Conservation (phyloP, 2,888 invertebrate genomes). For the Hecatera dysodea region DNA sequence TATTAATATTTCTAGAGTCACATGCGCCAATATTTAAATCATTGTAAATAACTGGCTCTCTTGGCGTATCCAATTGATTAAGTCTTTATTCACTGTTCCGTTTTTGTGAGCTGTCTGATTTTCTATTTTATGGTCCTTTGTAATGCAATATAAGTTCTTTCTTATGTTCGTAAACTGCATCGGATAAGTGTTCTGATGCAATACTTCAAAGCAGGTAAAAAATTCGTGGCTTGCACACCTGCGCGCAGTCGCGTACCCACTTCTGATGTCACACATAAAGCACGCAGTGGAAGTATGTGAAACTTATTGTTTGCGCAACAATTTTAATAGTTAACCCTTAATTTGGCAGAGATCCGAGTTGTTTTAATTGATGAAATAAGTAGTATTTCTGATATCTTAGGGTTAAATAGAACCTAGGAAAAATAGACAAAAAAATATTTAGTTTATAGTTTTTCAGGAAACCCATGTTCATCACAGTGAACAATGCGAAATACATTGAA, state of each 20-base stretch:
- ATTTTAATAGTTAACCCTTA: conserved; percentile 54
- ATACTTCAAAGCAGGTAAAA: conserved; percentile 72
- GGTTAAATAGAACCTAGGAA: too few species aligned
- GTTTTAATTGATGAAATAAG: too few species aligned
- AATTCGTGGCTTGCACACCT: conserved; percentile 73
- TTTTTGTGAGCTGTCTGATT: conserved; percentile 38
- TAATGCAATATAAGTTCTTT: conserved; percentile 41
- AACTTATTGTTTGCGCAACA: conserved; percentile 58
- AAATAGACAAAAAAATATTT: too few species aligned
- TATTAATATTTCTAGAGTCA: conserved; percentile 24
- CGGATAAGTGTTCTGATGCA: conserved; percentile 61
- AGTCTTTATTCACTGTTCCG: conserved; percentile 22
- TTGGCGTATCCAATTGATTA: conserved; percentile 35
- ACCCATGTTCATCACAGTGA: too few species aligned
- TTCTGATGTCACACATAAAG: conserved; percentile 75
- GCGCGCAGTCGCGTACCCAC: conserved; percentile 58
- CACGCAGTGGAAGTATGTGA: conserved; percentile 68
- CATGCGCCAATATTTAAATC: conserved; percentile 16
- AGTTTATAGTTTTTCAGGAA: too few species aligned
- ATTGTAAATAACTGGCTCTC: conserved; percentile 19
- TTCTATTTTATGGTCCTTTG: conserved; percentile 41
- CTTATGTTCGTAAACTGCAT: conserved; percentile 42
- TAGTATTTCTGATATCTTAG: too few species aligned
- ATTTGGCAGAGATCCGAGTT: too few species aligned
- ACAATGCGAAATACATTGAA: too few species aligned